These are phyloP conservation scores for Pterocles orientalis DNA, from an alignment of 2,113 vertebrate species.

Conservation along the genomic window DNA sequence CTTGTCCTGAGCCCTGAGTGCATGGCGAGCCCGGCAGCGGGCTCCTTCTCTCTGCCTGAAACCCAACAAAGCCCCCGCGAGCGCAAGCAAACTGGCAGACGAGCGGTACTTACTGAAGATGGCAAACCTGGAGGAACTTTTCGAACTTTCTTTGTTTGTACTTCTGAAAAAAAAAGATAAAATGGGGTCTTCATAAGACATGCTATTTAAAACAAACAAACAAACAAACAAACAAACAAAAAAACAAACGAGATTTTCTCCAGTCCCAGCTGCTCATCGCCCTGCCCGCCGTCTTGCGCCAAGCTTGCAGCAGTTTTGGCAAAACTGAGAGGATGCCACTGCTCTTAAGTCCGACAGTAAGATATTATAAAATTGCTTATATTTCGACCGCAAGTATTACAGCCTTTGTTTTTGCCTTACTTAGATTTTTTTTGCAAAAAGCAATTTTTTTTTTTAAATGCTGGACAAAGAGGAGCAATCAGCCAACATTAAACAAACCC, in stretches of 20 bases:
- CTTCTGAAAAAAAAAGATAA: slow-evolving; percentile 77
- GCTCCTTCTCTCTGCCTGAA: background rate
- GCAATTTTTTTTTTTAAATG: background rate
- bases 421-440: background rate
- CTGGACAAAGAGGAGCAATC: background rate
- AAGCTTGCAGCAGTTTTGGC: background rate
- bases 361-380: background rate
- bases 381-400: background rate
- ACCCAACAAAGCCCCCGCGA: background rate
- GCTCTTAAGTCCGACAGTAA: background rate
- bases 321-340: background rate
- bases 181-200: background rate
- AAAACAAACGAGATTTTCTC: background rate
- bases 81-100: background rate
- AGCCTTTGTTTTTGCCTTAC: background rate
- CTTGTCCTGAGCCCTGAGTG: background rate
- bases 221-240: too few relatives aligned
- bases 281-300: background rate
- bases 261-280: background rate
- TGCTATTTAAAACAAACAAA: background rate
- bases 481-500: background rate
- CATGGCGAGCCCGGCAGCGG: background rate
- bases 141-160: slow-evolving; percentile 94
- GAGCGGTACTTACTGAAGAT: slow-evolving; percentile 90
- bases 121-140: slow-evolving; percentile 97